Base-by-base conservation (phyloP, 2,797 vertebrate genomes). In the Acanthurus lineatus region DNA sequence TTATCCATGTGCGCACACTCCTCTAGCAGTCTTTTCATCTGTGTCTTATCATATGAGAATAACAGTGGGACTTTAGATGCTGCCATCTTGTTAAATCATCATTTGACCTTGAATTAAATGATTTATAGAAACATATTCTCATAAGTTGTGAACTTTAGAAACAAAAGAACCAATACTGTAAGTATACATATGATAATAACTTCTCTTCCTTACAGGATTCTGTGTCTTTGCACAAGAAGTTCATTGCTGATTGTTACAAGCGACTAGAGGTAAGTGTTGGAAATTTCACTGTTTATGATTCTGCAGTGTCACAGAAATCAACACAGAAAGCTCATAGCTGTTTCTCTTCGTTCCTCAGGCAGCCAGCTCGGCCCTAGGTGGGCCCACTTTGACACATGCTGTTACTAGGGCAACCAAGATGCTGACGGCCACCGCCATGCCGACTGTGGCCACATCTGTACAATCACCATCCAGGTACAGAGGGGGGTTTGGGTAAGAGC, bases 341-440 rank as follows among this genome's bases (percentile, higher is more conserved):
- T 51, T 63, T 49, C 6, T 62, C 20, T 28, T 4, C 12, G 12
- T 49, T 51, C 47, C 52, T 79, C 74, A 96, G 98, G 97, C 97
- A 78, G 98, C 98, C 61, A 99, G 98, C 89, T 99, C 98, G 20
- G 97, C 98, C 0, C 95, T 99, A 2, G 98, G 98, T 0, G 98
- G 98, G 58, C 98, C 98, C 5, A 99, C 98, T 5, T 88, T 99
- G 88, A 99, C 98, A 3, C 98, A 99, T 47, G 98, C 98, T 86
- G 98, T 99, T 88, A 99, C 97, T 22, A 97, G 97, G 95, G 98
- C 98, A 80, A 99, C 98, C 76, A 99, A 99, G 94, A 99, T 99
- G 98, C 96, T 99, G 81, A 99, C 98, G 0, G 98, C 98, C 79
- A 99, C 98, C 28, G 98, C 98, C 69, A 99, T 99, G 98, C 98